A percentile compares a stretch with the other conserved stretches of the same genome.
Evolutionary conservation across 2,113 vertebrate genomes (phyloP).

Genomic region (Brevimyrus niger): DNA sequence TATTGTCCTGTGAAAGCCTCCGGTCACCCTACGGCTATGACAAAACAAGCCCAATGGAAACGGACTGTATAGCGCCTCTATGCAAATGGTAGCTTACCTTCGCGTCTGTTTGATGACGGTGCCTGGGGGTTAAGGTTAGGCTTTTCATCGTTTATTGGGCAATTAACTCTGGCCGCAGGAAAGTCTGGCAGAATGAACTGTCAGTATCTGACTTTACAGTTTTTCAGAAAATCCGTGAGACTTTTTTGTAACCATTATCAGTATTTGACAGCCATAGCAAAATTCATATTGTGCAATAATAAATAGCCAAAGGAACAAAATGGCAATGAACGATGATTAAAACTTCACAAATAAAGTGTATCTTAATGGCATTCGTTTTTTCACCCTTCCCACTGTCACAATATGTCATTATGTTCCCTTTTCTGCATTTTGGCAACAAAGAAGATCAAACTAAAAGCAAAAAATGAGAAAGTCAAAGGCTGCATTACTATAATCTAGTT

Average conservation of each 20-base stretch:
- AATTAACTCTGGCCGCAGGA: neutral
- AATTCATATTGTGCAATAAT: constrained; percentile 1
- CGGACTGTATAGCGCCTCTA: neutral
- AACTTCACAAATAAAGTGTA: constrained; percentile 18
- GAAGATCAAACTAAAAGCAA: neutral
- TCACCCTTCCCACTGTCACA: neutral
- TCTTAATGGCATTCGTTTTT: constrained; percentile 10
- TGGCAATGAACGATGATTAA: neutral
- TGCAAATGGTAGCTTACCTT: neutral
- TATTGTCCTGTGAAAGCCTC: neutral
- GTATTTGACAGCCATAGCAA: constrained; percentile 9
- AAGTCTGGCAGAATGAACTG: neutral
- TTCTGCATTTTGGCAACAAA: neutral
- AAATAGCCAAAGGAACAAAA: constrained; percentile 3
- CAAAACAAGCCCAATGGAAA: neutral
- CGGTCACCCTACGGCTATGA: neutral
- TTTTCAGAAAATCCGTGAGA: neutral
- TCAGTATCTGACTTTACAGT: neutral
- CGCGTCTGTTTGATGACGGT: neutral
- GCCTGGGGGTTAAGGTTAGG: neutral
- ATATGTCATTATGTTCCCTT: constrained; percentile 5
- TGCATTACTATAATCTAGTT: neutral
- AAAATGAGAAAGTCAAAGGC: neutral
- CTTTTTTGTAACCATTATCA: neutral
- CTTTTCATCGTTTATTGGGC: neutral